Conservation (phyloP, 2,113 vertebrate species). For the Dipodomys spectabilis region DNA sequence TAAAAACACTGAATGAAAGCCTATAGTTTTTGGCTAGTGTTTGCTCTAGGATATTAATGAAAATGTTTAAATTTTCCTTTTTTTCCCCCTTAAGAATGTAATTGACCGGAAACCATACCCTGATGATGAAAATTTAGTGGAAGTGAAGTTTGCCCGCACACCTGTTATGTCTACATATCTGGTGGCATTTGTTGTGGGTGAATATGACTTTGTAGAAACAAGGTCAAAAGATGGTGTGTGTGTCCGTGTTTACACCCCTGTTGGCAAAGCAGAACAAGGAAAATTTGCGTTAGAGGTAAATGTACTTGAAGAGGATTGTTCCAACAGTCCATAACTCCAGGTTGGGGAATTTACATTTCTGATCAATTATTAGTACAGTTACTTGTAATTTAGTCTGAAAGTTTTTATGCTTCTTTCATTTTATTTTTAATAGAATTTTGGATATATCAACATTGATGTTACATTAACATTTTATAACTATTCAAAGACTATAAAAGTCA, state of each 20-base stretch:
- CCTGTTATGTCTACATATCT: constrained; percentile 98
- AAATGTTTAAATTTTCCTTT: constrained; percentile 52
- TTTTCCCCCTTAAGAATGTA: constrained; percentile 89
- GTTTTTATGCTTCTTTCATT: constrained; percentile 65
- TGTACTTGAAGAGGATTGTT: constrained; percentile 63
- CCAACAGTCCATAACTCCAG: constrained; percentile 43
- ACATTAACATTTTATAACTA: constrained; percentile 58
- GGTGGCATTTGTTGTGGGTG: constrained; percentile 98
- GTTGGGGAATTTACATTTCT: constrained; percentile 82
- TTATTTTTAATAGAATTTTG: constrained; percentile 68
- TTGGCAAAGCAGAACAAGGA: constrained; percentile 97
- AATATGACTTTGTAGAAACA: constrained; percentile 97
- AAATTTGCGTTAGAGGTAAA: constrained; percentile 98
- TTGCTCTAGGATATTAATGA: constrained; percentile 25
- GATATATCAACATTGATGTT: constrained; percentile 59
- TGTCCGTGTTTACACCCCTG: constrained; percentile 97
- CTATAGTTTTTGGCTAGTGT: background rate
- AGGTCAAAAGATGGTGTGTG: constrained; percentile 94
- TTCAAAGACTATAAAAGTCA: constrained; percentile 51
- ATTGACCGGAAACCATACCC: constrained; percentile 94
- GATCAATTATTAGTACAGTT: constrained; percentile 75
- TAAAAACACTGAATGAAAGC: constrained; percentile 26
- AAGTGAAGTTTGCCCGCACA: constrained; percentile 96
- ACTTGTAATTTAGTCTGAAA: constrained; percentile 73
- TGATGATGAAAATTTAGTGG: constrained; percentile 94